A percentile compares a stretch with the other conserved stretches of the same genome.
These are phyloP conservation scores for Tolypeutes matacus DNA, from an alignment of 2,797 vertebrate species.

Conservation along the genomic window DNA sequence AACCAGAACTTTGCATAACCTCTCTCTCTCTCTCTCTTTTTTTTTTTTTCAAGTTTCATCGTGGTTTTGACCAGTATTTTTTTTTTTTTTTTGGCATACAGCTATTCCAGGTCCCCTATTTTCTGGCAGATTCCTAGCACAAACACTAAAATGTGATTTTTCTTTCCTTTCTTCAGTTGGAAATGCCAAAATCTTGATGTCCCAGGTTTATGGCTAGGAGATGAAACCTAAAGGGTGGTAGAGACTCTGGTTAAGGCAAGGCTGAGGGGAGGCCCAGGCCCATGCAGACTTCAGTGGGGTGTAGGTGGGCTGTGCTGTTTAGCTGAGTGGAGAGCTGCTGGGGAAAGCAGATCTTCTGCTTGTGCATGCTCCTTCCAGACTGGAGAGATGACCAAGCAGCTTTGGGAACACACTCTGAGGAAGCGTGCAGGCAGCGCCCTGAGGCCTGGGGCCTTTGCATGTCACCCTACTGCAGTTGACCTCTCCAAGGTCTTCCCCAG, in stretches of 20 bases:
- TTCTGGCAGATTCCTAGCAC: conserved; percentile 64
- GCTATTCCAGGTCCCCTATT: conserved; percentile 72
- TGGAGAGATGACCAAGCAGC: neutral
- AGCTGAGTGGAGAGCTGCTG: neutral
- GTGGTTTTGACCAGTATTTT: conserved; percentile 79
- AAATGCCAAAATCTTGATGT: conserved; percentile 24
- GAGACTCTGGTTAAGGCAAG: neutral
- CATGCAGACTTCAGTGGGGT: neutral
- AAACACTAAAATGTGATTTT: conserved; percentile 69
- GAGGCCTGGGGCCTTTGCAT: neutral
- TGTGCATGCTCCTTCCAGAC: neutral
- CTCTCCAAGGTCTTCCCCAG: neutral
- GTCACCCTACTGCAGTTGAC: neutral
- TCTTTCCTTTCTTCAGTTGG: conserved; percentile 64
- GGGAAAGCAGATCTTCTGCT: conserved; percentile 16
- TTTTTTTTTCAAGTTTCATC: conserved; percentile 68
- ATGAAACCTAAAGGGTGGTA: neutral
- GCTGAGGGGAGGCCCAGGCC: neutral
- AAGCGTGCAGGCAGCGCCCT: neutral
- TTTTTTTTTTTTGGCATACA: neutral
- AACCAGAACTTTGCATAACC: conserved; percentile 68
- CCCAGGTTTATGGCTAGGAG: neutral
- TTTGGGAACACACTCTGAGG: neutral
- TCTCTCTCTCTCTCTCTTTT: conserved; percentile 77
- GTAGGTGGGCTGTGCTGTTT: neutral